Base-by-base conservation (phyloP, 2,888 invertebrate species). In the Trichogramma dendrolimi region DNA sequence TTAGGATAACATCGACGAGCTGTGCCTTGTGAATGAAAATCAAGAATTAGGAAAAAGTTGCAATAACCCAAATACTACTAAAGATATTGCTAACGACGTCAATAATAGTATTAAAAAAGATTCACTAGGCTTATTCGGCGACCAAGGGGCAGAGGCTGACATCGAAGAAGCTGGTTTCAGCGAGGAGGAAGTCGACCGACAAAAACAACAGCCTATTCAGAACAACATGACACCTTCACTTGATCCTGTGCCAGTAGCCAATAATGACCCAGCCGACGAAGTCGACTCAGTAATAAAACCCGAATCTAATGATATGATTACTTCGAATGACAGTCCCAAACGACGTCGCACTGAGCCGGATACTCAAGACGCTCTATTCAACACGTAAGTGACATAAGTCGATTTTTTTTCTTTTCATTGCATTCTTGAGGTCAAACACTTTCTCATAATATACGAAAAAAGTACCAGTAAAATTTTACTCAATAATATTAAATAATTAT, bases 1-100 rank as follows among this genome's bases (percentile, higher is more conserved):
- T 41, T 67, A 80, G 79, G 79, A 80, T 71, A 79, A 80, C 67
- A 65, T 80, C 63, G 76, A 79, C 61, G 74, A 76, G 60, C 69
- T 79, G 43, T 79, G 75, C 72, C 76, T 76, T 68, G 77, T 75
- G 73, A 78, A 74, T 68, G 61, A 72, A 38, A 74, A 27, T 27
- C 27, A 27, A 27, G 27, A 27, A 27, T 27, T 27, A 27, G 27
- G 27, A 27, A 62, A 49, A 10, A 49, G 49, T 6, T 7, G 14
- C 27, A 27, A 27, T 27, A 27, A 27, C 27, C 27, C 27, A 27
- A 27, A 27, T 27, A 27, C 27, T 3, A 27, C 27, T 27, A 27
- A 27, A 27, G 27, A 27, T 27, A 27, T 27, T 27, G 27, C 27
- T 27, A 2, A 27, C 27, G 27, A 27, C 27, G 27, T 27, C 27